Base-by-base conservation (phyloP, 2,888 invertebrate species). In the Diabrotica balteata region DNA sequence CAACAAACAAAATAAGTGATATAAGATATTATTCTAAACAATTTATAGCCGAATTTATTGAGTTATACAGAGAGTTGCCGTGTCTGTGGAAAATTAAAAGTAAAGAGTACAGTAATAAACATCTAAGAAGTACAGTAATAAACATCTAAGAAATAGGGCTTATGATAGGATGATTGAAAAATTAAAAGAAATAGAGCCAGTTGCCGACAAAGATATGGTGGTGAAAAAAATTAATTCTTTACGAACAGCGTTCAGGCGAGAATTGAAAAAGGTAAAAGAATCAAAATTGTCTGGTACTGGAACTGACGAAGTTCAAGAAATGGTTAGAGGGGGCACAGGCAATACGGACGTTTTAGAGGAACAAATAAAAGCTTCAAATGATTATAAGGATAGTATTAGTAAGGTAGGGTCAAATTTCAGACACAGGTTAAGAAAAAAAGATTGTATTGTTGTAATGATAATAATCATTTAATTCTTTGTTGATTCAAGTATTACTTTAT, bases 81-180 rank as follows among this genome's bases (percentile, higher is more conserved):
- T n/a, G n/a, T n/a, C n/a, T n/a, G n/a, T n/a, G n/a, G 9, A 50
- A 50, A 50, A n/a, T 50, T 50, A 50, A 50, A 50, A 50, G 50
- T 50, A 50, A 50, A n/a, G 50, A n/a, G n/a, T n/a, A n/a, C n/a
- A n/a, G n/a, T n/a, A n/a, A n/a, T n/a, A n/a, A n/a, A n/a, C n/a
- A n/a, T n/a, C n/a, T n/a, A n/a, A n/a, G n/a, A n/a, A n/a, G 7
- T 50, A 50, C 11, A 50, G 11, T 5, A 50, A 50, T 8, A 50
- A 50, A 50, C 50, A 50, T 50, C n/a, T 50, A 50, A 50, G 11
- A 2, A 17, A 17, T 17, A 17, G 17, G 1, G 17, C 17, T 17
- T 17, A 17, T 17, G 17, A 17, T 17, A 17, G 17, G 17, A 17
- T 17, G 17, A 17, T 17, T 17, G 17, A 17, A 17, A 17, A 17